Percentiles rank a stretch among this genome's conserved stretches.
Conservation (phyloP, 2,113 vertebrate genomes). For the Poecile atricapillus region DNA sequence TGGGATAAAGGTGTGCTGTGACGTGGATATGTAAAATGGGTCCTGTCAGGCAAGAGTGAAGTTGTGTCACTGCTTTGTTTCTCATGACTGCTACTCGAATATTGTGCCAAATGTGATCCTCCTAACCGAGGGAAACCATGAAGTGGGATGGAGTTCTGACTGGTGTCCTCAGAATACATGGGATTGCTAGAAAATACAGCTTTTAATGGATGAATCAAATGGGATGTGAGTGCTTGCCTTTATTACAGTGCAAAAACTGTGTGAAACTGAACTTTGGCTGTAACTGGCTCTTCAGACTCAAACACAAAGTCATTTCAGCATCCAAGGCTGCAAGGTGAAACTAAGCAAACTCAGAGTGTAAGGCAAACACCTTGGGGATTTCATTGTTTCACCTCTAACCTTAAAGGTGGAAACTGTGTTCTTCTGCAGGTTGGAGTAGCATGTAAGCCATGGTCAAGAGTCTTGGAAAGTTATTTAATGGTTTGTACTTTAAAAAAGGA, state of each 20-base stretch:
- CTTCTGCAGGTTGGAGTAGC: background rate
- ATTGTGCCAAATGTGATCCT: accelerated
- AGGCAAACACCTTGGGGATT: background rate
- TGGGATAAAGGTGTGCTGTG: background rate
- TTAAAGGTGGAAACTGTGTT: background rate
- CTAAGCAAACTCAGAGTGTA: background rate
- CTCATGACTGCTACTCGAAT: background rate
- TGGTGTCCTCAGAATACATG: background rate
- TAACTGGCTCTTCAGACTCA: background rate
- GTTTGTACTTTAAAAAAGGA: background rate
- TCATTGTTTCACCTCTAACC: background rate
- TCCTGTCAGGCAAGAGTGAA: background rate
- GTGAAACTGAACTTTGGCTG: background rate
- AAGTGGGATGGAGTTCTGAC: background rate
- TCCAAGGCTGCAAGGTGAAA: background rate
- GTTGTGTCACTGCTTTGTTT: background rate
- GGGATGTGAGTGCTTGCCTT: accelerated
- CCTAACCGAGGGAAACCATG: background rate
- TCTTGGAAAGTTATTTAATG: background rate
- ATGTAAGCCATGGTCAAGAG: background rate
- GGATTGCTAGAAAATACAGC: background rate
- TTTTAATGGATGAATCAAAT: background rate
- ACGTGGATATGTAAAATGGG: background rate
- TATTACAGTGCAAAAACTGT: background rate
- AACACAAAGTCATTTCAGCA: background rate